Base-by-base conservation (phyloP, 30 jellyfish, hydroid and myxozoan species). In the Nemopilema nomurai region DNA sequence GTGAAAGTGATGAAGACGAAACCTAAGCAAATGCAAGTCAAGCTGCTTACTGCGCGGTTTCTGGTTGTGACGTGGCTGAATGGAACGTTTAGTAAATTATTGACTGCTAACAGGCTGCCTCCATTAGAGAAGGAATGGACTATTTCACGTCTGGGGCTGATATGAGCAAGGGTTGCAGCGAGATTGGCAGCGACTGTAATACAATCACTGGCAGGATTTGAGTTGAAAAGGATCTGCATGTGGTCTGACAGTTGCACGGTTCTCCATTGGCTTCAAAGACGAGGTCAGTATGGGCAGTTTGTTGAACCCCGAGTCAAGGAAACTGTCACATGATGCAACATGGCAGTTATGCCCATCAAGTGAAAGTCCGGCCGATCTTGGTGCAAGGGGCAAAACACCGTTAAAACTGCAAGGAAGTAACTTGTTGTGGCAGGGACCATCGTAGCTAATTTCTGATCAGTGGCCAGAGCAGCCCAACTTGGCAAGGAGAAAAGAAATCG, bases 321-420 rank as follows among this genome's bases (percentile, higher is more conserved):
- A 67, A 62, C 67, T 52, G 68, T 25, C 23, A 8, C 65, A 62
- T 69, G 86, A 26, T 17, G 75, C 74, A 65, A 51, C 16, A 24
- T 75, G 95, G 90, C 50, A 28, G 77, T 67, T 63, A 65, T 76
- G 84, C 72, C 95, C 95, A 27, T 66, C 90, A 24, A 62, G 77
- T 8, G 51, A 71, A 69, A 86, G 76, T 69, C 95, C 95, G 19
- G 85, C 90, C 4, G 95, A 86, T 22, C 62, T 86, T 49, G 95
- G 95, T 16, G 65, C 89, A 20, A 76, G 95, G 51, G 89, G 95
- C 52, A 21, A 32, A 49, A 9, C 72, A 1, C 49, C 90, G 0
- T 24, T 30, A 71, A 63, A 66, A 31, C 41, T 82, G 51, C 74
- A 82, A 50, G 49, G 52, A 28, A 1, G 17, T 28, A 22, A 19